phyloP scores from a whole-genome alignment of 2,888 invertebrate genomes.

The Pantelozetes paolii region DNA sequence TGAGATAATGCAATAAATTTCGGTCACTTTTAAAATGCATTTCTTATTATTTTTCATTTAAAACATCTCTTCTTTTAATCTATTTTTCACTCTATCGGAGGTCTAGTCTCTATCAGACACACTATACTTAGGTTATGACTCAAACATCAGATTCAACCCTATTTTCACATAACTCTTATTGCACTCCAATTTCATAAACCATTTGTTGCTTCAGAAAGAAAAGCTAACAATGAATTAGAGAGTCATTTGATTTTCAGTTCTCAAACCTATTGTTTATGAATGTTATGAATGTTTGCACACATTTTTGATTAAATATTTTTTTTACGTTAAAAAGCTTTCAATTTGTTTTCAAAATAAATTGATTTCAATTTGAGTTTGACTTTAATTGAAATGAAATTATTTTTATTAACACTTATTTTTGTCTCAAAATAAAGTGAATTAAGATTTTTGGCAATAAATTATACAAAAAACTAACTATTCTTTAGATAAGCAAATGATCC shows the following conservation, averaged over 20 bases:
- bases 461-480: too few relatives aligned
- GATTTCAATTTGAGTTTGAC: neutral
- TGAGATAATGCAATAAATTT: neutral
- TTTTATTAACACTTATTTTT: too few relatives aligned
- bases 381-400: too few relatives aligned
- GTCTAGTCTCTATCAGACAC: neutral
- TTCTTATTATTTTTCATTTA: neutral
- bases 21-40: neutral
- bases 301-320: neutral
- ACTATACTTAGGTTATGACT: neutral
- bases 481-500: too few relatives aligned
- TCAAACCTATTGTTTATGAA: neutral
- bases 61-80: neutral
- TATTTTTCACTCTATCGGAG: neutral
- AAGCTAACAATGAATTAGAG: neutral
- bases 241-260: too few relatives aligned
- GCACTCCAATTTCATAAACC: neutral
- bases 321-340: neutral
- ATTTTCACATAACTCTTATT: constrained; percentile 18
- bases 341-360: neutral
- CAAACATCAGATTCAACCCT: neutral
- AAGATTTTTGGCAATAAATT: too few relatives aligned
- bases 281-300: neutral
- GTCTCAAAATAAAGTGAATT: too few relatives aligned
- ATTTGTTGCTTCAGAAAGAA: neutral